Conservation (phyloP, 35 echinoderm and acorn worm species). For the Anneissia japonica region DNA sequence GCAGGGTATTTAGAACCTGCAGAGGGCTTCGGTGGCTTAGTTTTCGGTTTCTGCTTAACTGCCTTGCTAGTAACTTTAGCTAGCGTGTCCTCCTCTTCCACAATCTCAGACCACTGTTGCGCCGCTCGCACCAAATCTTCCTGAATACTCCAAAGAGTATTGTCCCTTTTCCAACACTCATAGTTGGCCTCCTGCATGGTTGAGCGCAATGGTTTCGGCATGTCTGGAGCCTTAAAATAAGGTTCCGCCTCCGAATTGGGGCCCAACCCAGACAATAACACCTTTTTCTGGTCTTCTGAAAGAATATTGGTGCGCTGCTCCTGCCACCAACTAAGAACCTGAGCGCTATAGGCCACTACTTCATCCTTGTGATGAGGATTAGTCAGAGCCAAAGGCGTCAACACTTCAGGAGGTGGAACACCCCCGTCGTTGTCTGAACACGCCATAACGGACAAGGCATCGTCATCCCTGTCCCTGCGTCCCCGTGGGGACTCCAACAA, state of each 20-base stretch:
- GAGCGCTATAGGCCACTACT: not conserved
- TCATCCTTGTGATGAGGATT: slow-evolving; percentile 7
- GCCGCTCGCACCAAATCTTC: slow-evolving; percentile 12
- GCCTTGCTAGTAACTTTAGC: too few relatives aligned
- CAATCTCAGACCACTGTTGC: too few relatives aligned
- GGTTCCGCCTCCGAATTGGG: not conserved
- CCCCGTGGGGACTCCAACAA: too few relatives aligned
- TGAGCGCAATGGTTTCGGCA: slow-evolving; percentile 5
- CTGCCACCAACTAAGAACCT: slow-evolving; percentile 23
- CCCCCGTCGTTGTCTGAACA: too few relatives aligned
- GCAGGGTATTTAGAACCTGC: too few relatives aligned
- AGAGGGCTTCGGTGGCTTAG: too few relatives aligned
- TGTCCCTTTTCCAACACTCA: slow-evolving; percentile 11
- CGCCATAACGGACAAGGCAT: too few relatives aligned
- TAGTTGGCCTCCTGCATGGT: slow-evolving; percentile 13
- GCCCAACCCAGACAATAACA: not conserved
- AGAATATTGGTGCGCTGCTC: slow-evolving; percentile 1
- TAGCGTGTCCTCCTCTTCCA: too few relatives aligned
- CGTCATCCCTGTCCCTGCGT: too few relatives aligned
- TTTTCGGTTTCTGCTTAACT: too few relatives aligned
- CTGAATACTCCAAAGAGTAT: slow-evolving; percentile 29
- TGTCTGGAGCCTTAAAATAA: slow-evolving; percentile 38
- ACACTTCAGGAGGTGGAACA: too few relatives aligned
- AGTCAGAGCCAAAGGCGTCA: too few relatives aligned
- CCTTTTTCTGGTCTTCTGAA: not conserved